Conservation (phyloP, 2,888 invertebrate species). For the Argyresthia goedartella region DNA sequence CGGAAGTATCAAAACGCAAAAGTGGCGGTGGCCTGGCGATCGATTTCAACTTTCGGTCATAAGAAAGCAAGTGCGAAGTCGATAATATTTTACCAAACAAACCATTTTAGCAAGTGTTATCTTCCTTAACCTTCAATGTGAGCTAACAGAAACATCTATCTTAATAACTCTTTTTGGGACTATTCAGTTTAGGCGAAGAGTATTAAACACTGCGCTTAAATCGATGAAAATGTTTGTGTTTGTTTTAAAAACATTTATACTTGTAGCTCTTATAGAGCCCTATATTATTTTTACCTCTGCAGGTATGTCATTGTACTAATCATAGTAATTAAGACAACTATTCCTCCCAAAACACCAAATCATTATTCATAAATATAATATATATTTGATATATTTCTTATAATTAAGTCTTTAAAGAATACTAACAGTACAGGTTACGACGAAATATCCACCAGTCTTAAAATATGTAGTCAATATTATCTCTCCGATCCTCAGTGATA, state of each 20-base stretch:
- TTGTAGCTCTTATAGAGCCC: conserved; percentile 21
- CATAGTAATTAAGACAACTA: neutral
- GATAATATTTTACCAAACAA: conserved; percentile 5
- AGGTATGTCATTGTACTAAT: conserved; percentile 17
- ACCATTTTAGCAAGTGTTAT: neutral
- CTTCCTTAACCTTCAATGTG: neutral
- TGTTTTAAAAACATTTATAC: conserved; percentile 21
- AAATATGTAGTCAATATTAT: too few species aligned
- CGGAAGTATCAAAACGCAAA: conserved; percentile 1
- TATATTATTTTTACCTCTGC: conserved; percentile 22
- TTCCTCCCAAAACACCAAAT: neutral
- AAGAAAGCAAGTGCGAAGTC: conserved; percentile 1
- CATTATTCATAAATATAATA: neutral
- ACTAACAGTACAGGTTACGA: too few species aligned
- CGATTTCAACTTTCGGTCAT: neutral
- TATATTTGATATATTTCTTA: too few species aligned
- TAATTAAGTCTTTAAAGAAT: too few species aligned
- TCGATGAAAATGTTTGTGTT: conserved; percentile 18
- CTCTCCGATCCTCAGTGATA: too few species aligned
- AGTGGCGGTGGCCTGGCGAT: neutral
- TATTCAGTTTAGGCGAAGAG: neutral
- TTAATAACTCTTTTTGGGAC: neutral
- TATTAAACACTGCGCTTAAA: conserved; percentile 3
- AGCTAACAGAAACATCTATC: neutral
- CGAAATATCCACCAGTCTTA: too few species aligned